Conservation (phyloP, 2,797 vertebrate genomes). For the Trichosurus vulpecula region DNA sequence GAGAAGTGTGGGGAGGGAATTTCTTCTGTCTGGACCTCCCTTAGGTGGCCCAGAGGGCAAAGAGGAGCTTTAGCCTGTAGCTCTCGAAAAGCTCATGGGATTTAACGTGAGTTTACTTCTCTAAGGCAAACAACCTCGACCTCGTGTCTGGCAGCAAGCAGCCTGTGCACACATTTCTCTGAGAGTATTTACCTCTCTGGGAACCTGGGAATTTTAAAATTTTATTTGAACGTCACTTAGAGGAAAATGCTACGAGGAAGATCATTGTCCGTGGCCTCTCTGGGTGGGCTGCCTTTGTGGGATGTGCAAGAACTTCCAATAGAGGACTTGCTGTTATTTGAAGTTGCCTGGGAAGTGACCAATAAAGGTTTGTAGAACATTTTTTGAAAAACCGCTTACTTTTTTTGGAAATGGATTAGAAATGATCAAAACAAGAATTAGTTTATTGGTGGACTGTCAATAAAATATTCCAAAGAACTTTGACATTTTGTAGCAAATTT, state of each 20-base stretch:
- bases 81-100: conserved; percentile 70
- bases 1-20: background rate
- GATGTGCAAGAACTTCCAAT: conserved; percentile 91
- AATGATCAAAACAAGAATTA: background rate
- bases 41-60: conserved; percentile 25
- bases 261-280: conserved; percentile 93
- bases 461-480: background rate
- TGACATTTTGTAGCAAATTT: background rate
- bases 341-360: conserved; percentile 97
- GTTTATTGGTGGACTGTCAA: background rate
- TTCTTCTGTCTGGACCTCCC: conserved; percentile 20
- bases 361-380: conserved; percentile 93
- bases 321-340: conserved; percentile 94
- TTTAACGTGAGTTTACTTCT: conserved; percentile 74
- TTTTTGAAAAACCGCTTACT: background rate
- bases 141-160: conserved; percentile 64
- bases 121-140: conserved; percentile 71
- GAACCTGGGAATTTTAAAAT: background rate
- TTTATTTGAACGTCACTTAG: background rate
- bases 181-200: background rate
- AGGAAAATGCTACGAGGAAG: conserved; percentile 90
- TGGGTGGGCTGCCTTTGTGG: conserved; percentile 92
- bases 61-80: conserved; percentile 53
- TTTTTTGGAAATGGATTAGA: background rate
- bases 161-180: background rate